Base-by-base conservation (phyloP, 92 coral and sea anemone species). In the Scolanthus callimorphus region DNA sequence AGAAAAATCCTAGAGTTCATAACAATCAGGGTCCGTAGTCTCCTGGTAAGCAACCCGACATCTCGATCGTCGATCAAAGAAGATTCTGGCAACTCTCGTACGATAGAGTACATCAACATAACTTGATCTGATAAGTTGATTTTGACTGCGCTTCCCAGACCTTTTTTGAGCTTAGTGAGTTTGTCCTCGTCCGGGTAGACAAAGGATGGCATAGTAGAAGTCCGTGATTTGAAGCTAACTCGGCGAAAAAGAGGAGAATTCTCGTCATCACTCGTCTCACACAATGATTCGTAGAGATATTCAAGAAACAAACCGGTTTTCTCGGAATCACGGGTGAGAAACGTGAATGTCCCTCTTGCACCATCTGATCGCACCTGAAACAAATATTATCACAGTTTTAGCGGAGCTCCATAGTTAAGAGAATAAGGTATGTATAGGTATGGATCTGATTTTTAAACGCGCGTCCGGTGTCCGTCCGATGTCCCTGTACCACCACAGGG, bases 261-360 rank as follows among this genome's bases (percentile, higher is more conserved):
- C 37, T 77, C 84, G 39, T 73, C 76, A 13, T 66, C 62, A 37
- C 72, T 25, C 49, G 90, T 63, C 51, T 83, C 94, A 1, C 89
- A 83, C 26, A 92, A 73, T 17, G 75, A 48, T 38, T 86, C 95
- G 34, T 71, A 63, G 39, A 86, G 57, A 29, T 58, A 64, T 27
- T 66, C 88, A 2, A 83, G 53, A 59, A 92, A 92, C 28, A 70
- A 57, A 45, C 85, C 84, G 4, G 98, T 92, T 69, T 83, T 85
- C 27, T 77, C 80, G 39, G 98, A 82, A 63, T 92, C 96, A 27
- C 98, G 98, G 13, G 98, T 80, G 21, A 92, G 77, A 29, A 92
- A 73, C 11, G 96, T 92, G 74, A 88, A 92, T 0, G 98, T 92
- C 55, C 96, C 96, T 68, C 77, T 73, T n/a, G 96, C 73, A 0